phyloP scores from a whole-genome alignment of 1,140 invertebrate species.

The Achroia grisella region DNA sequence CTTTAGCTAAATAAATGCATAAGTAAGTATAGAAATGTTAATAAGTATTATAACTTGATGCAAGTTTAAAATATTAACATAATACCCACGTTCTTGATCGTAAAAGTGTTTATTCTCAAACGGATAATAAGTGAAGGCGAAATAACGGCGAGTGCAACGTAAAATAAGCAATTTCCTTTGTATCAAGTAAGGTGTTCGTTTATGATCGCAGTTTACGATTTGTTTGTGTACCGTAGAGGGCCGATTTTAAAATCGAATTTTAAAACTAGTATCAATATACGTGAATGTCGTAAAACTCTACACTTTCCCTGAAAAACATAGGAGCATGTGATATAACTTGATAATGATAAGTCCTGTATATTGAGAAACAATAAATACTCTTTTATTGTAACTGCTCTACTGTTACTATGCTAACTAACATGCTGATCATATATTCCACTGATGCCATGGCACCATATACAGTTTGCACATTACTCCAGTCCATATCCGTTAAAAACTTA shows the following conservation, averaged over 20 bases:
- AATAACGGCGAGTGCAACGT: slow-evolving; percentile 36
- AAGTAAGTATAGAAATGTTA: no score
- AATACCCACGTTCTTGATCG: slow-evolving; percentile 13
- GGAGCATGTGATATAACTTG: no score
- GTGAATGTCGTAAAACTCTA: slow-evolving; percentile 13
- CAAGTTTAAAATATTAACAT: slow-evolving; percentile 2
- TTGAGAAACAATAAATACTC: no score
- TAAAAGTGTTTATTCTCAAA: slow-evolving; percentile 49
- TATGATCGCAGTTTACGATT: slow-evolving; percentile 56
- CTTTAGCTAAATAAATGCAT: no score
- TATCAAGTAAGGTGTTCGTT: slow-evolving; percentile 53
- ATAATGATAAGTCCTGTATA: no score
- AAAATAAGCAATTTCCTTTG: slow-evolving; percentile 66
- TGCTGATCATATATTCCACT: no score
- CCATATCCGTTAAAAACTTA: no score
- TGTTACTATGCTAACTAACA: no score
- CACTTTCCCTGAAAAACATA: slow-evolving; percentile 8
- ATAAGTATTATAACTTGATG: not conserved
- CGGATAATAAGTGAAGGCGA: slow-evolving; percentile 37
- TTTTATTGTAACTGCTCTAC: no score
- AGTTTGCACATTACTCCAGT: no score
- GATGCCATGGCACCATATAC: no score
- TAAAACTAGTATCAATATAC: slow-evolving; percentile 33
- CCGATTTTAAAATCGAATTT: slow-evolving; percentile 48
- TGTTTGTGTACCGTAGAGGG: slow-evolving; percentile 36